These are phyloP conservation scores for Hybognathus amarus DNA, from an alignment of 2,797 vertebrate species.

Conservation along the genomic window DNA sequence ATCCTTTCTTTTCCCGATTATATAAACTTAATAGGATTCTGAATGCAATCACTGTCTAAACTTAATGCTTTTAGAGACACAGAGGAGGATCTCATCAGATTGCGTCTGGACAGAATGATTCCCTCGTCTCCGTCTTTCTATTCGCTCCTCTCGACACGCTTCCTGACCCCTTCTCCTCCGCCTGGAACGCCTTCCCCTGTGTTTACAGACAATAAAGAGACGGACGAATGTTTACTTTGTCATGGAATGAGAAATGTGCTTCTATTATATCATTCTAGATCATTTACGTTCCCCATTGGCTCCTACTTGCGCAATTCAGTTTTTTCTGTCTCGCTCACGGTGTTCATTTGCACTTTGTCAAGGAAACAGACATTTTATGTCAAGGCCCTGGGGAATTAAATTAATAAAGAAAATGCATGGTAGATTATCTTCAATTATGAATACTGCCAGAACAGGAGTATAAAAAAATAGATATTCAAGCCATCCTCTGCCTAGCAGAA, in stretches of 20 bases:
- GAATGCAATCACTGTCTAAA: constrained; percentile 39
- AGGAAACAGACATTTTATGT: constrained; percentile 59
- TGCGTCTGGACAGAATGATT: constrained; percentile 34
- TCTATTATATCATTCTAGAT: constrained; percentile 64
- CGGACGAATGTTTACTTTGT: constrained; percentile 65
- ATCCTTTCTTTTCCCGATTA: constrained; percentile 50
- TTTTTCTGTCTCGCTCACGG: constrained; percentile 57
- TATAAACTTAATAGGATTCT: constrained; percentile 41
- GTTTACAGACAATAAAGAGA: constrained; percentile 53
- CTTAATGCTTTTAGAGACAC: constrained; percentile 48
- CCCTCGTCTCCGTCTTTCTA: constrained; percentile 8
- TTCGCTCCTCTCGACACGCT: constrained; percentile 46
- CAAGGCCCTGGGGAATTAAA: constrained; percentile 56
- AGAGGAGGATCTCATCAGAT: constrained; percentile 51
- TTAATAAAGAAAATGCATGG: constrained; percentile 57
- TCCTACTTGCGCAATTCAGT: constrained; percentile 65
- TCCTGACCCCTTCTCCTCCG: constrained; percentile 36
- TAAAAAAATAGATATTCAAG: constrained; percentile 31
- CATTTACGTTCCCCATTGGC: constrained; percentile 72
- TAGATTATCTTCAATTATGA: constrained; percentile 56
- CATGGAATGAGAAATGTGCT: constrained; percentile 71
- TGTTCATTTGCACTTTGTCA: constrained; percentile 60
- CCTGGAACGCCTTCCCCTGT: neutral
- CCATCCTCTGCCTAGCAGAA: constrained; percentile 17
- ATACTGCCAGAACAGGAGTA: constrained; percentile 39